Evolutionary conservation across 2,797 vertebrate genomes (phyloP), one percentile per base, ranked within the genome.

Genomic region (Spinus olivaceus): DNA sequence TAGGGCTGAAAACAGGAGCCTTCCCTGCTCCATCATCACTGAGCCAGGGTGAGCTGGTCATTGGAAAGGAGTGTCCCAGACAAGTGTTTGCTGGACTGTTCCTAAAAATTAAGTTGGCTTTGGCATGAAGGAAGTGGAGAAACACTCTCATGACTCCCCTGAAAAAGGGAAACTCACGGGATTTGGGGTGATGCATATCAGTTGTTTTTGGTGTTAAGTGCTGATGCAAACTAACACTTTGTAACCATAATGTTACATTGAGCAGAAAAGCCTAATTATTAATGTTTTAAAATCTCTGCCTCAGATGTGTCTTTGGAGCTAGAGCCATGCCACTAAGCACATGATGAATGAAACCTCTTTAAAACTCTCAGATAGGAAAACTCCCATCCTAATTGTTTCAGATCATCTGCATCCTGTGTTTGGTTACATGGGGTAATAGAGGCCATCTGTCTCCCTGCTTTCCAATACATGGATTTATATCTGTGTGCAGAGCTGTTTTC

Each of bases 1-100:
- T 33, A 16, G 6, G 1, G 18, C 80, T 42, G 44, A 35, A 65
- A 81, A 47, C 13, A 8, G 54, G 19, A 41, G 19, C 32, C 73
- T 4, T 4, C 59, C 47, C 23, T 0, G 0, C 41, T 86, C 50
- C 54, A 41, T 5, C 0, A 0, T 19, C 0, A 0, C 5, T 28
- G 66, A 30, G n/a, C 39, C 44, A 33, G 47, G 50, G 60, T 33
- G 57, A 82, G 70, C 41, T 42, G 59, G 25, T 5, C 12, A 15
- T 2, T 39, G 57, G 46, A 56, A 59, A 46, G 46, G 24, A 47
- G 28, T 5, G 28, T 25, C 47, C 44, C 3, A 5, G 57, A 27
- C 5, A 33, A 69, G 54, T 7, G 24, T 47, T 92, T 84, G 41
- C 39, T 24, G 46, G 54, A 6, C 66, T 60, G 27, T 2, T 85